Evolutionary conservation across 2,113 vertebrate genomes (phyloP).

Genomic region (Embiotoca jacksoni): DNA sequence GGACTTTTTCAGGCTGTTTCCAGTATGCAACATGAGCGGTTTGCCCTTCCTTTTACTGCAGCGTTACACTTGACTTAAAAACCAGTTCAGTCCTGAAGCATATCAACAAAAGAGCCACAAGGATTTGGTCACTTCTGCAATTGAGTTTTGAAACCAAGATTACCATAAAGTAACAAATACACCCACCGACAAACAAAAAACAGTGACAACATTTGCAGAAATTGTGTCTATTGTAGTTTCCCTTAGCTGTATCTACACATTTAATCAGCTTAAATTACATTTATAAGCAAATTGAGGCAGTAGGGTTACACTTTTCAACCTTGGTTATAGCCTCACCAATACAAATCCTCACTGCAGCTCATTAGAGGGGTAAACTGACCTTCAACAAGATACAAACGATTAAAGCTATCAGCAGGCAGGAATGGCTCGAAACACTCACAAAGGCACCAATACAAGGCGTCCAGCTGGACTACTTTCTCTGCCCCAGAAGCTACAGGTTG

Average conservation of each 20-base stretch:
- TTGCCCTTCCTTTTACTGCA: conserved; percentile 9
- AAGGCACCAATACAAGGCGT: conserved; percentile 59
- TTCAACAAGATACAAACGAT: conserved; percentile 51
- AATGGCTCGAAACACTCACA: conserved; percentile 54
- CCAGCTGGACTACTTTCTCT: conserved; percentile 66
- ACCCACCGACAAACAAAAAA: not conserved
- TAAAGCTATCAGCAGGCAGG: conserved; percentile 58
- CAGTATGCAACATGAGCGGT: conserved; percentile 13
- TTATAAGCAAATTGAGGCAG: conserved; percentile 6
- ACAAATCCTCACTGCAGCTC: conserved; percentile 56
- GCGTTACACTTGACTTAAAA: conserved; percentile 28
- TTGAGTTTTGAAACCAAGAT: not conserved
- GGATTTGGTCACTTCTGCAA: not conserved
- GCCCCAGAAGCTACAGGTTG: conserved; percentile 71
- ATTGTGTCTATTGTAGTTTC: not conserved
- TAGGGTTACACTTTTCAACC: not conserved
- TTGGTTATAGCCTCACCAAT: conserved; percentile 27
- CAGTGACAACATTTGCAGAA: not conserved
- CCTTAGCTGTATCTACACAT: not conserved
- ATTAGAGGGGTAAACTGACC: conserved; percentile 64
- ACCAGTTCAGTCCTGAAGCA: conserved; percentile 7
- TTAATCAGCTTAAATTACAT: not conserved
- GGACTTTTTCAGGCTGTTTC: conserved; percentile 31
- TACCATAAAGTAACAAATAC: not conserved
- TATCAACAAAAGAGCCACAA: not conserved